These are phyloP conservation scores for Coryphaenoides rupestris DNA, from an alignment of 2,113 vertebrate genomes.

Conservation along the genomic window DNA sequence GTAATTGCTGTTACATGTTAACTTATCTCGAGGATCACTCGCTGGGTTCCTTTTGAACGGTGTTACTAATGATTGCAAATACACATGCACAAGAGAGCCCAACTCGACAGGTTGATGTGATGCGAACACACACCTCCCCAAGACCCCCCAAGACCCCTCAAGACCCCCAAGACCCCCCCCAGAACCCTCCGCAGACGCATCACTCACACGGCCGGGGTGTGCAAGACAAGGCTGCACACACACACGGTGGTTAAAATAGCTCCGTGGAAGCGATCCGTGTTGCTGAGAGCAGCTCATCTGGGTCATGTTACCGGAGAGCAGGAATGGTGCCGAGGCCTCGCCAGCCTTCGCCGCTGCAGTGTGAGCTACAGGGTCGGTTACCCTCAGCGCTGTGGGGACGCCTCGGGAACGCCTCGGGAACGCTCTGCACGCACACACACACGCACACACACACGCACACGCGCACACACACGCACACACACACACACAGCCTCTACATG, in stretches of 20 bases:
- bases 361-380: slow-evolving; percentile 8
- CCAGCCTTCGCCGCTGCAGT: neutral
- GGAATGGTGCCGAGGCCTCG: slow-evolving; percentile 25
- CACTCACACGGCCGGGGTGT: slow-evolving; percentile 4
- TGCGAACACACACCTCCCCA: too few species aligned
- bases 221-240: slow-evolving; percentile 15
- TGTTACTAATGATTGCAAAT: too few species aligned
- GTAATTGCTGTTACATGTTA: too few species aligned
- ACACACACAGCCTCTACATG: neutral
- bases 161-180: neutral
- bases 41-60: too few species aligned
- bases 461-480: too few species aligned
- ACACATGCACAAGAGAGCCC: too few species aligned
- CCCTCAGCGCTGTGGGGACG: neutral
- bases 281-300: slow-evolving; percentile 34
- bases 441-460: too few species aligned
- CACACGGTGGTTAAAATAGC: slow-evolving; percentile 58
- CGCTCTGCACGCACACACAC: neutral
- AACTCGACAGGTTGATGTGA: too few species aligned
- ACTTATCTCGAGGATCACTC: too few species aligned
- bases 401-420: neutral
- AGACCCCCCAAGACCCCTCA: too few species aligned
- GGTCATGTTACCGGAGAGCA: slow-evolving; percentile 40
- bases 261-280: slow-evolving; percentile 41
- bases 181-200: neutral